Conservation (phyloP, 2,797 vertebrate species). For the Pogonophryne albipinna region DNA sequence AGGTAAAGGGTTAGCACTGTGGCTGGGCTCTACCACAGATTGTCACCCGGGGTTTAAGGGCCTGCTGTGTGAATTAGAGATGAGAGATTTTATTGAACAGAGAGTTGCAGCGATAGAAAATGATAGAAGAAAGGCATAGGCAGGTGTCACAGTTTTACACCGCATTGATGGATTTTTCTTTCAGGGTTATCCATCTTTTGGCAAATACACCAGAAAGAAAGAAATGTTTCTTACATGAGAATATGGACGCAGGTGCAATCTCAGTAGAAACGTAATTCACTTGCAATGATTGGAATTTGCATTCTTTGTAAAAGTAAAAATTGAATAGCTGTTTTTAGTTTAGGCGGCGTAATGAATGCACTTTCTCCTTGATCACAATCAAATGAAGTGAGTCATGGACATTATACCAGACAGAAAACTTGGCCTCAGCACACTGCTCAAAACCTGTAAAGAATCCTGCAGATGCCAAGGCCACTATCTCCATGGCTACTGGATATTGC, state of each 20-base stretch:
- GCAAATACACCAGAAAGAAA: constrained; percentile 12
- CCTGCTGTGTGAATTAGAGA: constrained; percentile 77
- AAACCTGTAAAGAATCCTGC: constrained; percentile 57
- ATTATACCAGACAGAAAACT: constrained; percentile 41
- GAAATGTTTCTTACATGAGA: neutral
- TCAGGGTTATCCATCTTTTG: constrained; percentile 4
- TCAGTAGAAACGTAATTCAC: constrained; percentile 14
- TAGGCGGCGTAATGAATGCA: constrained; percentile 13
- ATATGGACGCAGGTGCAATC: constrained; percentile 14
- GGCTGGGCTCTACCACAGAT: constrained; percentile 63
- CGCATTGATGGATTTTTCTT: neutral
- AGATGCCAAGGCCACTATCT: constrained; percentile 58
- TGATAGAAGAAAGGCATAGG: constrained; percentile 17
- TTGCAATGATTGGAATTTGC: neutral
- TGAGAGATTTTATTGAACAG: constrained; percentile 69
- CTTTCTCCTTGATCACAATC: constrained; percentile 23
- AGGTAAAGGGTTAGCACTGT: constrained; percentile 46
- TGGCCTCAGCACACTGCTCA: constrained; percentile 22
- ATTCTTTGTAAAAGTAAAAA: constrained; percentile 26
- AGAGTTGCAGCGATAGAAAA: constrained; percentile 45
- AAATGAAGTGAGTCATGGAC: constrained; percentile 45
- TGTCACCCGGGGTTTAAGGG: constrained; percentile 72
- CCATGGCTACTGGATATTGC: constrained; percentile 73
- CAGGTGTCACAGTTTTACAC: constrained; percentile 22
- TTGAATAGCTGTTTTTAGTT: constrained; percentile 13